Conservation (phyloP, 2,797 vertebrate genomes). For the Helostoma temminkii region DNA sequence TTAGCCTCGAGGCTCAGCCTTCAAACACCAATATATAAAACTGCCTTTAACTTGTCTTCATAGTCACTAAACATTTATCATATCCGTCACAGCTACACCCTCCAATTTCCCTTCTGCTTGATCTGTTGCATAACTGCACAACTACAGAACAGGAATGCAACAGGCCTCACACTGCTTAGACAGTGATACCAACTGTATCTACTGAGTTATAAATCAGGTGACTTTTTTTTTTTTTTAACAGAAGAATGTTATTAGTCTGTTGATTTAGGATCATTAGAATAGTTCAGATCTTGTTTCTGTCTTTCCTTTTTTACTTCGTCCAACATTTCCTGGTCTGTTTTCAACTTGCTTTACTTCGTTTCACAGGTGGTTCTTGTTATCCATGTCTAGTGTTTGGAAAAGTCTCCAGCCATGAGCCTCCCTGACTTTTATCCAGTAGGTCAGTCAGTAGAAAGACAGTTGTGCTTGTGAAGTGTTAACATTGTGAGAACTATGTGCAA, state of each 20-base stretch:
- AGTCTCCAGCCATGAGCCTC: background rate
- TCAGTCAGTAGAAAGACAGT: no score
- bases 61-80: slow-evolving; percentile 48
- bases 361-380: slow-evolving; percentile 32
- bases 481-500: no score
- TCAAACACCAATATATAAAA: slow-evolving; percentile 45
- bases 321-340: slow-evolving; percentile 1
- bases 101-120: slow-evolving; percentile 19
- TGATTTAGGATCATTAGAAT: slow-evolving; percentile 10
- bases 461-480: no score
- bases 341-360: background rate
- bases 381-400: background rate
- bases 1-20: slow-evolving; percentile 42
- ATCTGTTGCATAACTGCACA: slow-evolving; percentile 40
- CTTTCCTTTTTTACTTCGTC: background rate
- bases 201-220: slow-evolving; percentile 12
- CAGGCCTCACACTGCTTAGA: slow-evolving; percentile 8
- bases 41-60: slow-evolving; percentile 47
- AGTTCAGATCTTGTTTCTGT: background rate
- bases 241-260: slow-evolving; percentile 4
- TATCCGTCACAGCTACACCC: slow-evolving; percentile 3
- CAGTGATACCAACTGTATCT: background rate
- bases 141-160: slow-evolving; percentile 5
- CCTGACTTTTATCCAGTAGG: background rate
- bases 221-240: no score